Base-by-base conservation (phyloP, 2,113 vertebrate species). In the Laterallus jamaicensis region DNA sequence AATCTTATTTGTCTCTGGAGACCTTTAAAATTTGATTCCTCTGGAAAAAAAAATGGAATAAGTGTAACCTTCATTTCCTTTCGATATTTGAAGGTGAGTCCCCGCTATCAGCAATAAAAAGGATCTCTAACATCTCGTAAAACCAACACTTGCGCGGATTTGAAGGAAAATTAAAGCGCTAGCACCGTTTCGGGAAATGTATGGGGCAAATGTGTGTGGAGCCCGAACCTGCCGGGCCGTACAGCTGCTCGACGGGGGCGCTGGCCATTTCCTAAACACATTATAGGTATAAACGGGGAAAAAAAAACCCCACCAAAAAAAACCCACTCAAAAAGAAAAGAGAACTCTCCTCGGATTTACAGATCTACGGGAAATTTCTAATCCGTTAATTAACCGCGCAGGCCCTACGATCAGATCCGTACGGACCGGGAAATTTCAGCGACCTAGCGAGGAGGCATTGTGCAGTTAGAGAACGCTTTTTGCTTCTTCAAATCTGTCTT, bases 1-100 rank as follows among this genome's bases (percentile, higher is more conserved):
- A 93, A 82, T 66, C 84, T 94, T 91, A 96, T 93, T 89, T 80
- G 64, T 47, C 92, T 87, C 95, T 56, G 37, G 91, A 94, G 86
- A 82, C 76, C 19, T 88, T 77, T 96, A 96, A 95, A 96, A 93
- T 66, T 55, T 75, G 77, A 94, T 91, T 87, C 80, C 74, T 15
- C 5, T 0, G 25, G 9, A 40, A 76, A 69, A 55, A 40, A 50
- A 52, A 25, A 88, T 17, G 12, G 63, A 90, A 28, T 92, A 92
- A 69, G 39, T 55, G 50, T 74, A 91, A 91, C 91, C 55, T 92
- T 92, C 25, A 92, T 96, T 97, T 93, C 88, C 91, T 94, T 93
- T 63, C 77, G 54, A 80, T 92, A 91, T 89, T 86, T 82, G 91
- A 94, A 96, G 91, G 88, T 66, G 74, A 95, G 76, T 80, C 56